Conservation (phyloP, 1,140 invertebrate species). For the Cryptotermes secundus region DNA sequence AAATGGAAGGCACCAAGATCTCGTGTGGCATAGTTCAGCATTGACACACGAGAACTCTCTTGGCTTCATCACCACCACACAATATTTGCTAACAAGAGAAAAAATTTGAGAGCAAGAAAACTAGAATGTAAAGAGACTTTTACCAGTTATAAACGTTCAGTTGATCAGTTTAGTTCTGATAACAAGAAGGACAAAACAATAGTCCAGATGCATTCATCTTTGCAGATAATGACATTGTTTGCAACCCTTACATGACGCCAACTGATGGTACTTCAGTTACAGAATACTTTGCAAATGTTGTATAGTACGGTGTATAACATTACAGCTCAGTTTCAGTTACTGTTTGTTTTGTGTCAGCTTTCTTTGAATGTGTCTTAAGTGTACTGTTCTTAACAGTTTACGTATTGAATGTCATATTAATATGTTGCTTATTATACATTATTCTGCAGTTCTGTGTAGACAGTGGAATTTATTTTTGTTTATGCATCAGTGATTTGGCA, state of each 20-base stretch:
- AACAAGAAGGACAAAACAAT: neutral
- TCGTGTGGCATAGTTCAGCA: neutral
- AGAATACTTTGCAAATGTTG: neutral
- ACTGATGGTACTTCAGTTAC: neutral
- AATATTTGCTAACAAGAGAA: no score
- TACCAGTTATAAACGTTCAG: neutral
- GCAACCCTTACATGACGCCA: neutral
- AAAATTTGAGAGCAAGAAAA: neutral
- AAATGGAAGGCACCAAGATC: neutral
- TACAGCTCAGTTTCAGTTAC: neutral
- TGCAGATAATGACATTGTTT: neutral
- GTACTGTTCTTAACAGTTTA: neutral
- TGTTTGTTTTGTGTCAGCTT: neutral
- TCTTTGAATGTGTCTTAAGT: neutral
- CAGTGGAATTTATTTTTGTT: constrained; percentile 8
- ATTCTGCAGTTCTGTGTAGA: constrained; percentile 9
- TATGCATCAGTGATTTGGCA: constrained; percentile 27
- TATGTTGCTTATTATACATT: neutral
- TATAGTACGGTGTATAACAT: no score
- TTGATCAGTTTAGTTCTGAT: neutral
- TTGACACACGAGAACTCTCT: neutral
- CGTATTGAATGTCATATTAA: constrained; percentile 1
- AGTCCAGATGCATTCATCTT: constrained; percentile 1
- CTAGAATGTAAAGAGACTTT: neutral
- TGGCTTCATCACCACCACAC: no score